phyloP scores from a whole-genome alignment of 1,140 invertebrate genomes.

The Drosophila nikananu region DNA sequence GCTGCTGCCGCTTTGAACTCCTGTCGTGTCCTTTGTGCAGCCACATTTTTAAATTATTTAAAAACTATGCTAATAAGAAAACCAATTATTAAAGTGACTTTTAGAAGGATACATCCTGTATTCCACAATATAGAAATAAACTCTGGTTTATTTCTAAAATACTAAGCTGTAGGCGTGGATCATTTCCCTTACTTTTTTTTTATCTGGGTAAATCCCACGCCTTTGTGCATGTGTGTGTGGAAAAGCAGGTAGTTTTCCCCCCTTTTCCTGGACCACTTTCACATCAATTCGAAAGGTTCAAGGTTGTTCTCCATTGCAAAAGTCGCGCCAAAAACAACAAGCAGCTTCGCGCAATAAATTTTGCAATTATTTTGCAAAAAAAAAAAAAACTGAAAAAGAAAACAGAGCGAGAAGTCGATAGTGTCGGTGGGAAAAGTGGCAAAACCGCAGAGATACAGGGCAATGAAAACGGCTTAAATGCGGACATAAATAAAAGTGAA shows the following conservation, averaged over 20 bases:
- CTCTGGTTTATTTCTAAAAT: background rate
- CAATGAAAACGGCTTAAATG: constrained; percentile 26
- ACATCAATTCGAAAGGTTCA: constrained; percentile 44
- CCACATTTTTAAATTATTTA: background rate
- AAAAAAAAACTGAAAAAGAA: background rate
- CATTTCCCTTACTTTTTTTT: background rate
- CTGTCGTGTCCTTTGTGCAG: background rate
- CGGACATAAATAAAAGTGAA: constrained; percentile 36
- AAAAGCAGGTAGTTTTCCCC: constrained; percentile 15
- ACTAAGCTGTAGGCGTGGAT: constrained; percentile 12
- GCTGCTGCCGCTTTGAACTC: background rate
- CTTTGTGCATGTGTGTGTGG: background rate
- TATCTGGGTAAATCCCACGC: background rate
- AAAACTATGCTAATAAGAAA: background rate
- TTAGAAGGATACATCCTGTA: background rate
- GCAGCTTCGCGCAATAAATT: constrained; percentile 31
- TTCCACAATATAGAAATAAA: background rate
- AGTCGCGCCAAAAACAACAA: constrained; percentile 50
- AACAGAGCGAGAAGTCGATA: too few species aligned
- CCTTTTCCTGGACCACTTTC: constrained; percentile 17
- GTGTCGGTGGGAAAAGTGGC: background rate
- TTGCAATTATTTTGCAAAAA: constrained; percentile 22
- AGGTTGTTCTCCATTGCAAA: constrained; percentile 42
- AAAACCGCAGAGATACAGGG: constrained; percentile 6
- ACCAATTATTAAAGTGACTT: background rate